phyloP scores from a whole-genome alignment of 1,140 invertebrate genomes.

The Oscheius sp. region DNA sequence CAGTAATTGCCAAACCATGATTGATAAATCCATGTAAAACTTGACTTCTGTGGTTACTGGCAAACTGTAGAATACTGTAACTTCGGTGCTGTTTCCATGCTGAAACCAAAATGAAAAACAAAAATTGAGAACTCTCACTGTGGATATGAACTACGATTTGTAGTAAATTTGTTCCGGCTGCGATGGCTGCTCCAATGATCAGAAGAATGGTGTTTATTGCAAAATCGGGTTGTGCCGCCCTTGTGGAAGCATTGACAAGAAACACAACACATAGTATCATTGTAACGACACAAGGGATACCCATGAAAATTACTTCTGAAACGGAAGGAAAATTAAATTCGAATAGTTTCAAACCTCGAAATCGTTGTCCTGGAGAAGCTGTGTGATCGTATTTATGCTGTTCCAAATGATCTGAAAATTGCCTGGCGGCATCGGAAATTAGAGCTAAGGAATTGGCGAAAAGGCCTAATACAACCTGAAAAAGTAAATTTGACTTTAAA shows the following conservation, averaged over 20 bases:
- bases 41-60: neutral
- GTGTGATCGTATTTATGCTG: neutral
- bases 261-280: neutral
- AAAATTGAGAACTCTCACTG: neutral
- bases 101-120: neutral
- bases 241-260: neutral
- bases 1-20: neutral
- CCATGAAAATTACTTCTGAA: neutral
- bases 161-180: neutral
- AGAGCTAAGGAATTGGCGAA: neutral
- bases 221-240: neutral
- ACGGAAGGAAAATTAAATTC: neutral
- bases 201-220: neutral
- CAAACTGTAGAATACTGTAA: neutral
- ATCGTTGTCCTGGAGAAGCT: neutral
- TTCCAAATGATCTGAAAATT: slow-evolving; percentile 5
- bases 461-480: neutral
- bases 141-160: neutral
- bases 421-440: neutral
- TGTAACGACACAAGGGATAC: neutral
- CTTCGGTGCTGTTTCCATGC: neutral
- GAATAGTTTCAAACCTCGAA: neutral
- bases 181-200: neutral
- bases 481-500: neutral
- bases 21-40: neutral